Evolutionary conservation across 2,888 invertebrate species (phyloP).

Genomic region (Folsomia candida): DNA sequence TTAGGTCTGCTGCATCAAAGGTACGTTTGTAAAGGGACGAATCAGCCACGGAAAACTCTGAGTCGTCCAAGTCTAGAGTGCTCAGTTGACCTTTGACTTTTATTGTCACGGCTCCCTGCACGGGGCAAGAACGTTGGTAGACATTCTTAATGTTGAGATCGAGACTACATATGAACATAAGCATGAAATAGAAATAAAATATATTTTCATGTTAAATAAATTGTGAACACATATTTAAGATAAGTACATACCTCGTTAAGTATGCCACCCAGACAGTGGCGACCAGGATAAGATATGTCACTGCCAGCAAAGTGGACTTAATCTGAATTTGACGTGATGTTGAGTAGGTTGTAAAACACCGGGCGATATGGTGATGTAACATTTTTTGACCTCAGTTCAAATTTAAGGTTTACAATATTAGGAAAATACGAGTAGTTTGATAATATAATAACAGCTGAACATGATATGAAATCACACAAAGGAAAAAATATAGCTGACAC

Average conservation of each 20-base stretch:
- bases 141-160: constrained; percentile 36
- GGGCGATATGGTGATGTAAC: no score
- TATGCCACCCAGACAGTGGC: constrained; percentile 37
- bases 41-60: constrained; percentile 33
- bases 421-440: no score
- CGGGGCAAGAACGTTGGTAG: constrained; percentile 35
- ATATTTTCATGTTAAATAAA: not conserved
- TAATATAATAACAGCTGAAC: no score
- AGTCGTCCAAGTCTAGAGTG: constrained; percentile 50
- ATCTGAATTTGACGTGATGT: constrained; percentile 39
- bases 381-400: no score
- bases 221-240: not conserved
- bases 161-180: no score
- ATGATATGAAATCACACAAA: no score
- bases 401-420: no score
- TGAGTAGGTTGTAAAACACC: constrained; percentile 29
- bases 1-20: constrained; percentile 58
- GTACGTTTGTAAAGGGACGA: constrained; percentile 50
- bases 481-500: no score
- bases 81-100: constrained; percentile 58
- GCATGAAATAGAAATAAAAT: no score
- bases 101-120: constrained; percentile 53
- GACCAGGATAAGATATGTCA: constrained; percentile 34
- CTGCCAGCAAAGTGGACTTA: constrained; percentile 34
- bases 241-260: constrained; percentile 34